Base-by-base conservation (phyloP, 2,113 vertebrate genomes). In the Cygnus buccinator region DNA sequence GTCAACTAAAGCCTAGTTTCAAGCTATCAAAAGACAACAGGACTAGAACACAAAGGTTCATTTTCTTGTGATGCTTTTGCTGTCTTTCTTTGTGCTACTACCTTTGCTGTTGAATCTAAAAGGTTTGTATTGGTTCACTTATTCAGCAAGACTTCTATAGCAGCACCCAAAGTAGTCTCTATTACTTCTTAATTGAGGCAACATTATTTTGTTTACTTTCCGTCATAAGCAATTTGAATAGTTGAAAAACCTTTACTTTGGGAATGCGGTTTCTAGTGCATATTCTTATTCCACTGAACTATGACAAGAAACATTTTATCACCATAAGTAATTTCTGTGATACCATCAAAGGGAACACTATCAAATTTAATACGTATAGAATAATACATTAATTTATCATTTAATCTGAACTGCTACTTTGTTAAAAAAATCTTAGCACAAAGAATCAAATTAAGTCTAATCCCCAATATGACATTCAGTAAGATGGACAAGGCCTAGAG, bases 371-470 rank as follows among this genome's bases (percentile, higher is more conserved):
- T 55, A 91, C 29, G 85, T 75, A 83, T 74, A 52, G 71, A 87
- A 93, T 82, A 94, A 90, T 83, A 89, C 66, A 89, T 89, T 65
- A 28, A 84, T 72, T 84, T 92, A 58, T 77, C 73, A 87, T 94
- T 95, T 93, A 94, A 89, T 89, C 87, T 94, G 65, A 76, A 89
- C 7, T 35, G 91, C 86, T 63, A 83, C 52, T 89, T 95, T 94
- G 97, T 96, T 97, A 82, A 93, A 96, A 94, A 97, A 94, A 13
- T 59, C 52, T 95, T 93, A 79, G 61, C 79, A 76, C 79, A 90
- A 84, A 80, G 44, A 39, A 93, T 93, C 81, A 87, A 94, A 96
- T 94, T 87, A 86, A 87, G 92, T 63, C 68, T 66, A 86, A 86
- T 83, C 88, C 77, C 92, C 91, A 79, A 92, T 59, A 37, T 12